Base-by-base conservation (phyloP, 2,113 vertebrate genomes). In the Verasper variegatus region DNA sequence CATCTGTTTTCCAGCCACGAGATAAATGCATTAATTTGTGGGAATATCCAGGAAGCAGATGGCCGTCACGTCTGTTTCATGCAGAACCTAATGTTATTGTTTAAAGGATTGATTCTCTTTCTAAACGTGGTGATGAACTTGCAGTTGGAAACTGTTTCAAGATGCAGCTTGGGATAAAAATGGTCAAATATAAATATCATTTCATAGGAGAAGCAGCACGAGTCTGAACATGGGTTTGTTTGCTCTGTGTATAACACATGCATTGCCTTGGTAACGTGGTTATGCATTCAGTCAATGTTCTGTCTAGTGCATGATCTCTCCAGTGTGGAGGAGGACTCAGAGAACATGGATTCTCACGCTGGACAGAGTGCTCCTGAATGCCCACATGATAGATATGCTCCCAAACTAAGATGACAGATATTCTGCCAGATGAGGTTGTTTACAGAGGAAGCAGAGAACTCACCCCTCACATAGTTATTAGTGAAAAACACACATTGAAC, bases 21-120 rank as follows among this genome's bases (percentile, higher is more conserved):
- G 89, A 92, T 85, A 80, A 78, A 80, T 81, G 84, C 73, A 90
- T 90, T 88, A 76, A 86, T 83, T 75, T 87, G 60, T 69, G 72
- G 82, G 67, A 90, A 85, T 71, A 52, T 86, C 54, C 85, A 85
- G 88, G 82, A 90, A 91, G 70, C 90, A 91, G 87, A 85, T 91
- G 86, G 80, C 64, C 78, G 63, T 68, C 69, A 47, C 3, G 45
- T 80, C 57, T 78, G 52, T 68, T 78, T 79, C 21, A 45, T 47
- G 14, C 18, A 75, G 54, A 68, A 37, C 35, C 71, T 40, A 17
- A 40, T 58, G 12, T 59, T 54, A 15, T 20, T 67, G 0, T 12
- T 67, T 9, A 2, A 9, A 31, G 27, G 27, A 7, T 40, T 40
- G 21, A 2, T 17, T 31, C 0, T 0, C 69, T 12, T 68, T 63